Evolutionary conservation across 2,113 vertebrate species (phyloP).

Genomic region (Mixornis gularis): DNA sequence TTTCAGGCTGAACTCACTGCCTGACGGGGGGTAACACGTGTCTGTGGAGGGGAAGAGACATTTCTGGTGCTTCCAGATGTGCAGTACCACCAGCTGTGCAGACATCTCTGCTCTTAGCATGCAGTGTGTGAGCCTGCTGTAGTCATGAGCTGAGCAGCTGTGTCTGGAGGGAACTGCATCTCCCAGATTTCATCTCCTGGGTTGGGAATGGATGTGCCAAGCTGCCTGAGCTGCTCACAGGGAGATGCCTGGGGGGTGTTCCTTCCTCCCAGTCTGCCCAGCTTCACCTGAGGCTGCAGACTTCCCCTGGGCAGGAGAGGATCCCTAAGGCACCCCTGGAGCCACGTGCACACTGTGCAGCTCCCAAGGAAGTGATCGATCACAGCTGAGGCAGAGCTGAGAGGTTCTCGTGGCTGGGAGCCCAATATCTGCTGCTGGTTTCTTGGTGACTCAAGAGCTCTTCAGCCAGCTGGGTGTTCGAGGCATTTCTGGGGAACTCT

Average conservation of each 20-base stretch:
- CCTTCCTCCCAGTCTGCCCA: neutral
- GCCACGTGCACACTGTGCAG: too few species aligned
- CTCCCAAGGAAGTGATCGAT: accelerated
- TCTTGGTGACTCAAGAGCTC: accelerated
- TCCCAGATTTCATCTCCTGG: neutral
- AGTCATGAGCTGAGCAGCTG: neutral
- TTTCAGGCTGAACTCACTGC: neutral
- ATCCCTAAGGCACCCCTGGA: neutral
- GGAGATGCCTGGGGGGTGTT: accelerated
- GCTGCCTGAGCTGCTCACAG: neutral
- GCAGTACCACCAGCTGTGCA: neutral
- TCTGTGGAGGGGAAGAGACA: neutral
- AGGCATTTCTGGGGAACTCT: neutral
- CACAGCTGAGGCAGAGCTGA: neutral
- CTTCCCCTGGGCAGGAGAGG: neutral
- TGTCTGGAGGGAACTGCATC: neutral
- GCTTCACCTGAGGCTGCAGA: neutral
- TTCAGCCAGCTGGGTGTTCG: neutral
- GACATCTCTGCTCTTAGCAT: neutral
- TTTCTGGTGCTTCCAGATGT: neutral
- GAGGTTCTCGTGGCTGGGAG: neutral
- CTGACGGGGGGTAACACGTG: neutral
- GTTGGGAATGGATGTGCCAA: neutral
- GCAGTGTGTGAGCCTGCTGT: neutral
- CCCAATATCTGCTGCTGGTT: neutral